Conservation (phyloP, 1,140 invertebrate genomes). For the Acyrthosiphon pisum region DNA sequence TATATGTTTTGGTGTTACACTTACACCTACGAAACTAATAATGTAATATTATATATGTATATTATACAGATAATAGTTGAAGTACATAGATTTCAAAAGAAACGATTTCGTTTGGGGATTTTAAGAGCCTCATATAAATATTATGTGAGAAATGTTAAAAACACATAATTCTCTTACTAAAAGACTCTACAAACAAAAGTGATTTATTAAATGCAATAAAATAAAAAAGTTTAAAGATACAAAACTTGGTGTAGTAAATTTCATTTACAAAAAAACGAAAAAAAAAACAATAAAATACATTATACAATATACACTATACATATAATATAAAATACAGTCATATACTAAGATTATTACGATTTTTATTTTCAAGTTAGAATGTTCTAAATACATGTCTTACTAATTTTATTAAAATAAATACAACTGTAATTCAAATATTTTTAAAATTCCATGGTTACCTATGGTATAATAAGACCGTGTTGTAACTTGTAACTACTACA, state of each 20-base stretch:
- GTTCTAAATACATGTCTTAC: background rate
- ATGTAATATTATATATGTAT: too few species aligned
- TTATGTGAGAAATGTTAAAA: background rate
- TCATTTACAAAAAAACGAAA: background rate
- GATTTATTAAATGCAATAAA: slow-evolving; percentile 35
- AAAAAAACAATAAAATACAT: background rate
- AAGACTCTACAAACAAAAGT: background rate
- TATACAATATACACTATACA: background rate
- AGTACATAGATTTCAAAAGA: background rate
- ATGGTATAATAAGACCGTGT: background rate
- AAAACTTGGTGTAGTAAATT: slow-evolving; percentile 24
- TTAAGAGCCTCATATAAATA: background rate
- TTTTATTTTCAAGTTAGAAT: background rate
- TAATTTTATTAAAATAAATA: background rate
- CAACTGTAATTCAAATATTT: background rate
- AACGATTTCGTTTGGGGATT: background rate
- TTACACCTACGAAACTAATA: background rate
- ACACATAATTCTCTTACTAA: background rate
- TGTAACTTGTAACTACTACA: background rate
- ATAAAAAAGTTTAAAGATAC: slow-evolving; percentile 26
- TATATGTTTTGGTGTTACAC: background rate
- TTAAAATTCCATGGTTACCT: background rate
- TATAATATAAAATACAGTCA: background rate
- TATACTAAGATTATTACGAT: background rate
- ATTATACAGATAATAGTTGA: background rate